Conservation (phyloP, 2,888 invertebrate species). For the Cephus runcator region DNA sequence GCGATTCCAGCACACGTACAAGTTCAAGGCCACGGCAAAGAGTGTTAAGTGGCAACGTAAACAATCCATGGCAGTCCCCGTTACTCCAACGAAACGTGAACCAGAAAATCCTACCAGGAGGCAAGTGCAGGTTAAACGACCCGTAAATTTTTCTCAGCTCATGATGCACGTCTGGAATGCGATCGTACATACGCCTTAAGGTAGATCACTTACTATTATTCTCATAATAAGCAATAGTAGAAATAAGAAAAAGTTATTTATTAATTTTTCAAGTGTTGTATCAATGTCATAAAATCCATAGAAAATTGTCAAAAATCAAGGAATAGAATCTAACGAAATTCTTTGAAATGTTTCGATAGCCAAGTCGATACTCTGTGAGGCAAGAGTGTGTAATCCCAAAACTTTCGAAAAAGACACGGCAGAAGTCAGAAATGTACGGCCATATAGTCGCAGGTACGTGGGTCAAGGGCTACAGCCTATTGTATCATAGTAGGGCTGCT, state of each 20-base stretch:
- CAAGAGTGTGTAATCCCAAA: not conserved
- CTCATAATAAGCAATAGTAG: not conserved
- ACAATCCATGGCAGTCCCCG: not conserved
- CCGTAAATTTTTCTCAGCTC: not conserved
- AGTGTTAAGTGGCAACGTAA: not conserved
- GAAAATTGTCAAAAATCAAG: not conserved
- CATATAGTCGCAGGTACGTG: not conserved
- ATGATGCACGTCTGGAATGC: not conserved
- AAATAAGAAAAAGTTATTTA: not conserved
- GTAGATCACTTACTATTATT: not conserved
- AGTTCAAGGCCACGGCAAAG: conserved; percentile 36
- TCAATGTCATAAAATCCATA: not conserved
- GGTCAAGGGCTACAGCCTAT: not conserved
- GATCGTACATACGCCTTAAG: not conserved
- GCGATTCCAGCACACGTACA: conserved; percentile 22
- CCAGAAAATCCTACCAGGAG: not conserved
- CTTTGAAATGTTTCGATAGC: not conserved
- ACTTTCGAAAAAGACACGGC: not conserved
- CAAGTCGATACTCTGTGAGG: not conserved
- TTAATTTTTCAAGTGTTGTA: not conserved
- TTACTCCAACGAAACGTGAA: not conserved
- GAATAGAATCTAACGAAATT: not conserved
- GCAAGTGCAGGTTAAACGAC: not conserved
- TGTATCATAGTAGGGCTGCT: not conserved
- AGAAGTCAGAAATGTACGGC: not conserved